A percentile compares a stretch with the other conserved stretches of the same genome.
phyloP scores from a whole-genome alignment of 2,113 vertebrate genomes.

The Oreochromis aureus region DNA sequence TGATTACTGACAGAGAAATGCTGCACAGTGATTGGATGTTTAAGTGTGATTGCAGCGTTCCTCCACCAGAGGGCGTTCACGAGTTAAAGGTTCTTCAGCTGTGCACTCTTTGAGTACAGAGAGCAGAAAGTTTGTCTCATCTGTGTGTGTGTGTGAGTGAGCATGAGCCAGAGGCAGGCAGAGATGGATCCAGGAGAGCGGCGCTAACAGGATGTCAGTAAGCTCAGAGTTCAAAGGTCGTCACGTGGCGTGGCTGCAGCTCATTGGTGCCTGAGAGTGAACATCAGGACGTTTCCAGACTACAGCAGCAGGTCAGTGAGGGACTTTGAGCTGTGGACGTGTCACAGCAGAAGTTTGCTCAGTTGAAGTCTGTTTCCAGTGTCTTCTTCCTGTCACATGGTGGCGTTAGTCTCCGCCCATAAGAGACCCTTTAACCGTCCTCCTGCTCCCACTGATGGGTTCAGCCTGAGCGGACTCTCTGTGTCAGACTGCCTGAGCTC shows the following conservation, averaged over 20 bases:
- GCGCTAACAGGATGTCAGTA: accelerated
- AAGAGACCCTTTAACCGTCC: background rate
- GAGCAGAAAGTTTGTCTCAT: background rate
- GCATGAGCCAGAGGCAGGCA: background rate
- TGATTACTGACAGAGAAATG: background rate
- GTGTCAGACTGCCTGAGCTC: background rate
- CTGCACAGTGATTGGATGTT: background rate
- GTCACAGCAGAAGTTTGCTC: background rate
- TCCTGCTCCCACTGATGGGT: background rate
- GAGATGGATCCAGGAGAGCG: accelerated
- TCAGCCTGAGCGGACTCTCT: background rate
- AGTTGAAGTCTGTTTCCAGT: background rate
- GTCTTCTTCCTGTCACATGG: background rate
- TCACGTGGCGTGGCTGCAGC: background rate
- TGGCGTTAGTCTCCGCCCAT: background rate
- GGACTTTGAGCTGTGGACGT: background rate
- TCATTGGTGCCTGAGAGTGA: background rate
- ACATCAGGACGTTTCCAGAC: background rate
- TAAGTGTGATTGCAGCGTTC: background rate
- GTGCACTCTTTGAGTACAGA: background rate
- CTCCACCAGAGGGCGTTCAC: background rate
- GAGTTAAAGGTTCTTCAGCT: background rate
- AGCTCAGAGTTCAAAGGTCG: background rate
- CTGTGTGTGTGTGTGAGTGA: background rate
- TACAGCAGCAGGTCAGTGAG: background rate